Percentiles rank a stretch among this genome's conserved stretches.
phyloP scores from a whole-genome alignment of 2,113 vertebrate species.

The Lonchura striata region DNA sequence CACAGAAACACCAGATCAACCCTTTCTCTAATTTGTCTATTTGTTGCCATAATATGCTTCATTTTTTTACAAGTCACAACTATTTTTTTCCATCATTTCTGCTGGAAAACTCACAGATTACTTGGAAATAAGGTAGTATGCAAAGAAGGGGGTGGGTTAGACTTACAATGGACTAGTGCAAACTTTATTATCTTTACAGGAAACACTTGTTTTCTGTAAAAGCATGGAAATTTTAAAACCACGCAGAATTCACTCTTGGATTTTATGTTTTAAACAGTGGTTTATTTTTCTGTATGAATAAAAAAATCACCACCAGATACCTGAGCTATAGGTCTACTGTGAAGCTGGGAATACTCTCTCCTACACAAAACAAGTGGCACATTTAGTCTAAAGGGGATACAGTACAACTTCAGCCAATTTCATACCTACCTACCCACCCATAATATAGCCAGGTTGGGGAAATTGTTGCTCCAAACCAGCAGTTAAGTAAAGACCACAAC shows the following conservation, averaged over 20 bases:
- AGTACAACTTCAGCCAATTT: neutral
- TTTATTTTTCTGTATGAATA: neutral
- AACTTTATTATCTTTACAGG: neutral
- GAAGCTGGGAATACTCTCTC: neutral
- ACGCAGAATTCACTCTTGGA: neutral
- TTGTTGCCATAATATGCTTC: neutral
- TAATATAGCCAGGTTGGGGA: neutral
- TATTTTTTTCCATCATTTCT: neutral
- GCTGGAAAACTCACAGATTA: neutral
- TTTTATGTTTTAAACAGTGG: neutral
- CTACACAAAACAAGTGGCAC: neutral
- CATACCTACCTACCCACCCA: no score
- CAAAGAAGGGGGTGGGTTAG: neutral
- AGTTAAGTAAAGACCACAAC: neutral
- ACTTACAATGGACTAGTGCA: neutral
- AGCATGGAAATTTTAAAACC: neutral
- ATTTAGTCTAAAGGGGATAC: neutral
- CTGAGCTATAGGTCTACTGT: neutral
- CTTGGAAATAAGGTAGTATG: neutral
- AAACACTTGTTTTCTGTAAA: neutral
- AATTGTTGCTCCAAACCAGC: neutral
- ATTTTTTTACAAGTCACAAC: neutral
- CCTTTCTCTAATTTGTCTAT: neutral
- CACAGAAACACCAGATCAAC: neutral
- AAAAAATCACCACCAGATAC: neutral